phyloP scores from a whole-genome alignment of 1,140 invertebrate genomes.

The Apis mellifera region DNA sequence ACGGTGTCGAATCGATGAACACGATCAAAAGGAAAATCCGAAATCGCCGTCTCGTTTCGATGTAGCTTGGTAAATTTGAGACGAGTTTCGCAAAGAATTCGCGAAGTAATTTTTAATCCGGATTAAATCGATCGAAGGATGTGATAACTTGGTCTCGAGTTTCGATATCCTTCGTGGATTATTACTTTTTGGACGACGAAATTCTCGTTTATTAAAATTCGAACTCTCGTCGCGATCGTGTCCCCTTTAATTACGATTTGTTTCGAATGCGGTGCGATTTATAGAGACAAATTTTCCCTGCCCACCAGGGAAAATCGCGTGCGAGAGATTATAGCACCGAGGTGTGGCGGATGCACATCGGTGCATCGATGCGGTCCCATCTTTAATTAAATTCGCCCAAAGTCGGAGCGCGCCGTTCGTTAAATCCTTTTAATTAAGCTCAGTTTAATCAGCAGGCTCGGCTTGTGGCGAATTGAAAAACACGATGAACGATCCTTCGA shows the following conservation, averaged over 20 bases:
- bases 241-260: too few species aligned
- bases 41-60: not conserved
- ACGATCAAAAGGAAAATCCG: not conserved
- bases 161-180: too few species aligned
- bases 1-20: slow-evolving; percentile 8
- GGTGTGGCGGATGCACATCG: not conserved
- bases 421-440: slow-evolving; percentile 44
- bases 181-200: too few species aligned
- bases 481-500: not conserved
- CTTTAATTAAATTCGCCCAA: slow-evolving; percentile 45
- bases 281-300: not conserved
- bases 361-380: slow-evolving; percentile 29
- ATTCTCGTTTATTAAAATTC: too few species aligned
- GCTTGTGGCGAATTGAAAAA: not conserved
- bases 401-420: slow-evolving; percentile 12
- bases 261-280: not conserved
- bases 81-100: not conserved
- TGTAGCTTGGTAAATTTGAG: too few species aligned
- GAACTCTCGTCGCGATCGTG: too few species aligned
- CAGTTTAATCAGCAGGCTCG: slow-evolving; percentile 21
- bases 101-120: too few species aligned
- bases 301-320: not conserved
- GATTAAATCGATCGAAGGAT: too few species aligned
- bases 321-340: not conserved
- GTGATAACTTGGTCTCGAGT: too few species aligned